A percentile compares a stretch with the other conserved stretches of the same genome.
These are phyloP conservation scores for Heliconius hermathena DNA, from an alignment of 1,140 invertebrate species.

Conservation along the genomic window DNA sequence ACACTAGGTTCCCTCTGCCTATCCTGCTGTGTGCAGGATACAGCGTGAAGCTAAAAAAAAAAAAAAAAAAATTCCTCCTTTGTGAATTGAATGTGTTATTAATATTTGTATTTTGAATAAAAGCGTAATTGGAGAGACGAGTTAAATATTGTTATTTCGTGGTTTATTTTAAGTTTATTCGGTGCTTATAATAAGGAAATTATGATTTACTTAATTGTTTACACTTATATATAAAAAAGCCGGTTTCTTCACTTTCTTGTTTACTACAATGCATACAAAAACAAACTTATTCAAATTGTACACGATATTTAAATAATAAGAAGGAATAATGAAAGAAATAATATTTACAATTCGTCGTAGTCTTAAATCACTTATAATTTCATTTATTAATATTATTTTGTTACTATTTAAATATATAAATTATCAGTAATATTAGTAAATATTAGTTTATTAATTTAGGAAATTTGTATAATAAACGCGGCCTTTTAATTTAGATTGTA, in stretches of 20 bases:
- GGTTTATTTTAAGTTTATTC: too few relatives aligned
- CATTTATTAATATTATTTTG: neutral
- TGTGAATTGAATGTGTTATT: neutral
- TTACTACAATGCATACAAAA: neutral
- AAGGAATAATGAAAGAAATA: neutral
- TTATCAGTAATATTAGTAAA: conserved; percentile 17
- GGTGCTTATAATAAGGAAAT: neutral
- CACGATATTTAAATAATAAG: too few relatives aligned
- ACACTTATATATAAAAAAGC: too few relatives aligned
- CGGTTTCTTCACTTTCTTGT: neutral
- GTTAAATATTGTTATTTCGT: neutral
- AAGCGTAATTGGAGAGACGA: neutral
- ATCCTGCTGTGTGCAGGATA: too few relatives aligned
- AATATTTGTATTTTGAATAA: neutral
- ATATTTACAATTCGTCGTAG: neutral
- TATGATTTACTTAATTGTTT: too few relatives aligned
- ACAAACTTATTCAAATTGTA: too few relatives aligned
- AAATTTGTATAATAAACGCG: conserved; percentile 24
- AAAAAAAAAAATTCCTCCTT: too few relatives aligned
- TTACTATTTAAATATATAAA: neutral
- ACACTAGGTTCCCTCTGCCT: too few relatives aligned
- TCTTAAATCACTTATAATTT: neutral
- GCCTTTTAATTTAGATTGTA: conserved; percentile 26
- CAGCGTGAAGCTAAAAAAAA: too few relatives aligned
- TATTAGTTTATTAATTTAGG: conserved; percentile 8